Base-by-base conservation (phyloP, 2,113 vertebrate genomes). In the Brachionichthys hirsutus region DNA sequence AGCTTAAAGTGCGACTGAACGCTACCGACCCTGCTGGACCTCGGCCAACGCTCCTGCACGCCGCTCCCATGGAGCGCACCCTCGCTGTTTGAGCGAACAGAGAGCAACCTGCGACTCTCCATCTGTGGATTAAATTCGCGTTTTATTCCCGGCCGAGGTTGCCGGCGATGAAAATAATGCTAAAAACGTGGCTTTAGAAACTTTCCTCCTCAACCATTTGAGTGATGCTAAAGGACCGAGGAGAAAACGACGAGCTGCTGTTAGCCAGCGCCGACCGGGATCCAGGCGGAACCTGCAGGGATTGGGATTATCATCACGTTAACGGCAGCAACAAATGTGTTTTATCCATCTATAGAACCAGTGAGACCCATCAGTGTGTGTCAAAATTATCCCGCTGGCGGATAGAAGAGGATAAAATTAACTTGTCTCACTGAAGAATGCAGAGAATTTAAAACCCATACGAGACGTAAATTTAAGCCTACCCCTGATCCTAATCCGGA, bases 171-270 rank as follows among this genome's bases (percentile, higher is more conserved):
- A 48, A 45, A 20, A 35, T 14, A 20, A 44, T 17, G 36, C 20
- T 12, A 12, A 38, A 9, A 67, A 43, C 54, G 41, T 22, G n/a
- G 16, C 6, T 30, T 67, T 34, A 38, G 60, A 46, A 60, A 92
- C 90, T 89, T 85, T 74, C 91, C 91, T 91, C 70, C 56, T 91
- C 73, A 34, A 91, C 89, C 82, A 91, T 85, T 49, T 88, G 15
- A 47, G 87, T 81, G 75, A 92, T 90, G 77, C 90, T 89, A 84
- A 91, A 91, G 61, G 63, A 47, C 51, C 55, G 62, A 18, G 73
- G 48, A 42, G 71, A 51, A 41, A 16, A 36, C 1, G 75, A 55
- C 10, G 81, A 73, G 46, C 47, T 53, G 17, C 17, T 43, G 22
- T 13, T 75, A n/a, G 61, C 10, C 15, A 22, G 18, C 46, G 58